These are phyloP conservation scores for Drosophila obscura DNA, from an alignment of 1,140 invertebrate species.

Conservation along the genomic window DNA sequence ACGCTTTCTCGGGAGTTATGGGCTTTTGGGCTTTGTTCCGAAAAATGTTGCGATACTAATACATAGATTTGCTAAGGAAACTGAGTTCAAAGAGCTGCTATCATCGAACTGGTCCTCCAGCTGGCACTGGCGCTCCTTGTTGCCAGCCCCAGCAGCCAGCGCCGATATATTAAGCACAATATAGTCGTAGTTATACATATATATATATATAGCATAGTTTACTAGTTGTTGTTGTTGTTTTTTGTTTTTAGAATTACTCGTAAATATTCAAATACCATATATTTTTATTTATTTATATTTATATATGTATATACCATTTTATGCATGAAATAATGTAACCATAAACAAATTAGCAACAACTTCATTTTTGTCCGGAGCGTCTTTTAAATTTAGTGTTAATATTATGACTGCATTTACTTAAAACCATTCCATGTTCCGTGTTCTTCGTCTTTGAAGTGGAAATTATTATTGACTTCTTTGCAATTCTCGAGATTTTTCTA, in stretches of 20 bases:
- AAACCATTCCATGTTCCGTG: conserved; percentile 46
- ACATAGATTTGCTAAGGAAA: conserved; percentile 62
- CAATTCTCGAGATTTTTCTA: conserved; percentile 69
- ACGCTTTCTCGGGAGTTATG: conserved; percentile 20
- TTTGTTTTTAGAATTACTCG: conserved; percentile 43
- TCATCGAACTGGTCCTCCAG: conserved; percentile 45
- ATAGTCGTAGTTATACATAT: conserved; percentile 45
- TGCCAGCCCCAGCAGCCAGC: conserved; percentile 50
- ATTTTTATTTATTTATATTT: conserved; percentile 53
- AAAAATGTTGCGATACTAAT: conserved; percentile 38
- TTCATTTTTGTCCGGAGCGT: conserved; percentile 75
- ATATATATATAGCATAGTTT: conserved; percentile 40
- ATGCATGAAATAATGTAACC: conserved; percentile 83
- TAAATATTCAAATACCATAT: conserved; percentile 51
- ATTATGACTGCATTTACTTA: conserved; percentile 74
- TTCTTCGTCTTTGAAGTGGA: conserved; percentile 44
- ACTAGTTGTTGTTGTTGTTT: conserved; percentile 16
- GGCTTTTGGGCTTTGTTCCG: conserved; percentile 40
- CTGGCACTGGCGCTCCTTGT: conserved; percentile 72
- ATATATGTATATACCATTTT: conserved; percentile 52
- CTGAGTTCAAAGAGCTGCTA: conserved; percentile 79
- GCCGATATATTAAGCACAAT: conserved; percentile 46
- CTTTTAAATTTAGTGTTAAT: conserved; percentile 66
- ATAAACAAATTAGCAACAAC: conserved; percentile 83
- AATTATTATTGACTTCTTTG: conserved; percentile 65